phyloP scores from a whole-genome alignment of 2,797 vertebrate species.

The Vultur gryphus region DNA sequence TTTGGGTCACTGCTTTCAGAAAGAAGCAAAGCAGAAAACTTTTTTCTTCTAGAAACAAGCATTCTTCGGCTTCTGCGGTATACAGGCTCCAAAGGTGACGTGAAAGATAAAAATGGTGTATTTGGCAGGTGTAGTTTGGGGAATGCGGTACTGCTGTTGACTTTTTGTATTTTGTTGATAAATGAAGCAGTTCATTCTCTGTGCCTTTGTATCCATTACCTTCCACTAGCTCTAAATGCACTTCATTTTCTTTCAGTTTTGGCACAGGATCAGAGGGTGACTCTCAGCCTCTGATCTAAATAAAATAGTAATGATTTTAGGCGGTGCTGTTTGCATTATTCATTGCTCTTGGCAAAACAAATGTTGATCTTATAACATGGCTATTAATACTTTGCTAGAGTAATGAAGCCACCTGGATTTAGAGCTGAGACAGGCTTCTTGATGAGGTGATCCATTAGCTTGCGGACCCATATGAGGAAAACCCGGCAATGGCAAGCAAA shows the following conservation, averaged over 20 bases:
- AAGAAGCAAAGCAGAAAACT: slow-evolving; percentile 56
- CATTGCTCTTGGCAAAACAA: slow-evolving; percentile 48
- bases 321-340: slow-evolving; percentile 13
- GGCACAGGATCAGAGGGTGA: neutral
- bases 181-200: neutral
- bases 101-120: neutral
- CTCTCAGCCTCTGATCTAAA: neutral
- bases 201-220: neutral
- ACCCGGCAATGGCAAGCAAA: neutral
- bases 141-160: fast-evolving
- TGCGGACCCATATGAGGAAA: neutral
- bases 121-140: neutral
- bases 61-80: neutral
- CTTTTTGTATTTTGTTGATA: neutral
- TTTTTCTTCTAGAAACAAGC: slow-evolving; percentile 25
- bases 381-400: slow-evolving; percentile 34
- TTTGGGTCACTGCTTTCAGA: slow-evolving; percentile 66
- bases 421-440: neutral
- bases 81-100: neutral
- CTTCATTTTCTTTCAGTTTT: neutral
- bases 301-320: neutral
- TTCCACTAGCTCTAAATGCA: neutral
- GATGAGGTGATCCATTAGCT: neutral
- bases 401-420: slow-evolving; percentile 35
- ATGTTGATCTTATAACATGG: slow-evolving; percentile 8